A percentile compares a stretch with the other conserved stretches of the same genome.
phyloP scores from a whole-genome alignment of 2,797 vertebrate species.

The Halcyon leucocephala region DNA sequence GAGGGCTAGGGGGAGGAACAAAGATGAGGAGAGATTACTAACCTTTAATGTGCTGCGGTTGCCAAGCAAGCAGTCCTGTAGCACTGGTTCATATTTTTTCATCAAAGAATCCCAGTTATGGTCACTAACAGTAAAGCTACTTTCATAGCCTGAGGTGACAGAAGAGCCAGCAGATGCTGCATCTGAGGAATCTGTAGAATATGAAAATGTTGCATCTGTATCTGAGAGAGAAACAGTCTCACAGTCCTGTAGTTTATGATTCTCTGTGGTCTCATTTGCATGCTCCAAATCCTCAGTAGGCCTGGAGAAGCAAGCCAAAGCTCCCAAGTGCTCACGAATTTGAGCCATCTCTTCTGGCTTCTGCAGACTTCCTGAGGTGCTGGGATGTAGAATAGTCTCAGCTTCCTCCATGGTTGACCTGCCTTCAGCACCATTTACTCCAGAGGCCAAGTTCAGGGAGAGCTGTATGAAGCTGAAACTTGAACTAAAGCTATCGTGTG shows the following conservation, averaged over 20 bases:
- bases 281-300: neutral
- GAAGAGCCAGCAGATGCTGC: constrained; percentile 80
- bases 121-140: constrained; percentile 67
- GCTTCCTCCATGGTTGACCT: neutral
- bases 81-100: constrained; percentile 83
- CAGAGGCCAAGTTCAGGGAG: constrained; percentile 75
- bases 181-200: constrained; percentile 83
- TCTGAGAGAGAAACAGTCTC: constrained; percentile 70
- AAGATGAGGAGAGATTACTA: constrained; percentile 21
- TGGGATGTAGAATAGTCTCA: neutral
- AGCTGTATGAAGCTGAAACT: constrained; percentile 92
- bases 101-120: constrained; percentile 81
- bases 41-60: constrained; percentile 86
- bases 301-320: neutral
- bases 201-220: constrained; percentile 76
- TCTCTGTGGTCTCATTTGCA: neutral
- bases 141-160: constrained; percentile 87
- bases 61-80: constrained; percentile 85
- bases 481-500: constrained; percentile 79
- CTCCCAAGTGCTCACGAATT: neutral
- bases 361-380: neutral
- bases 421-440: constrained; percentile 17
- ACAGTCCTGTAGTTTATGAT: constrained; percentile 47
- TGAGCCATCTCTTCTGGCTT: neutral
- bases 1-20: neutral